phyloP scores from a whole-genome alignment of 2,888 invertebrate genomes.

The Parnassius smintheus region DNA sequence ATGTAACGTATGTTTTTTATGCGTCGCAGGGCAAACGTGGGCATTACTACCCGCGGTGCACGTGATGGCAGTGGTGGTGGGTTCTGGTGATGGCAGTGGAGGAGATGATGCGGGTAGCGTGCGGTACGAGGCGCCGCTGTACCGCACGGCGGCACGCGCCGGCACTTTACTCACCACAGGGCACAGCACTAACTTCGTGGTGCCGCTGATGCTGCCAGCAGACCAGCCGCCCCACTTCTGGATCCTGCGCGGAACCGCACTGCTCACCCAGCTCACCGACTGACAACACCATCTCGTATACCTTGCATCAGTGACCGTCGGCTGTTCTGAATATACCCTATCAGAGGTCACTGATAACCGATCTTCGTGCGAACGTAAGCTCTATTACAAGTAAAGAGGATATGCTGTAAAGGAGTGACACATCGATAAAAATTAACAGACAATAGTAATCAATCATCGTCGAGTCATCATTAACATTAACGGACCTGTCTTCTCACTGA shows the following conservation, averaged over 20 bases:
- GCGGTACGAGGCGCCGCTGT: slow-evolving; percentile 89
- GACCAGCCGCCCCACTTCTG: slow-evolving; percentile 86
- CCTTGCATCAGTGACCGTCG: no score
- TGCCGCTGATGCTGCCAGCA: slow-evolving; percentile 87
- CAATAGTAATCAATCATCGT: no score
- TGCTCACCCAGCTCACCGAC: slow-evolving; percentile 91
- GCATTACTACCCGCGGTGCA: slow-evolving; percentile 84
- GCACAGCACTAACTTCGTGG: slow-evolving; percentile 95
- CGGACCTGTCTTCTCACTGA: no score
- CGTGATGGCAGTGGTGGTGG: slow-evolving; percentile 83
- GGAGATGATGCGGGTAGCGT: slow-evolving; percentile 59
- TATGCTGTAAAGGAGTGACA: no score
- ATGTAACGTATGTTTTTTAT: no score
- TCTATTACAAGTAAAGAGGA: no score
- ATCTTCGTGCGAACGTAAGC: no score
- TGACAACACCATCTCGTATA: slow-evolving; percentile 44
- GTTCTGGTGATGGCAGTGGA: slow-evolving; percentile 52
- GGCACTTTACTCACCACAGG: slow-evolving; percentile 95
- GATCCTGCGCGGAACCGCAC: slow-evolving; percentile 93
- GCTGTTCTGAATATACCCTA: no score
- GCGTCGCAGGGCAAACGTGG: slow-evolving; percentile 85
- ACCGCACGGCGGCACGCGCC: slow-evolving; percentile 93
- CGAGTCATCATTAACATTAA: no score
- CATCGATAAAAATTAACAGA: no score
- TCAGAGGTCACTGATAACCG: no score